Conservation (phyloP, 2,797 vertebrate species). For the Gymnodraco acuticeps region DNA sequence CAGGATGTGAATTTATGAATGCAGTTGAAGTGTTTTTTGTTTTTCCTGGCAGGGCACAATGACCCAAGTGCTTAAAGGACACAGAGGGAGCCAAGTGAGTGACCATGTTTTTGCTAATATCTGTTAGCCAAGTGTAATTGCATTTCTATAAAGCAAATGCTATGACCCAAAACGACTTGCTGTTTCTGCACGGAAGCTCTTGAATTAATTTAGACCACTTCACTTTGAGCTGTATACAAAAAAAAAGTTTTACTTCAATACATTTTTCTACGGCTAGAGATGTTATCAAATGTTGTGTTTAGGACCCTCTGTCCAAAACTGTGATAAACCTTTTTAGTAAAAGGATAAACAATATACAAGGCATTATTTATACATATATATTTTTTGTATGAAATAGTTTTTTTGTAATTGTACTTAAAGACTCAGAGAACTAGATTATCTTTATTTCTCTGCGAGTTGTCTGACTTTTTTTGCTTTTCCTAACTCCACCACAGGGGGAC, state of each 20-base stretch:
- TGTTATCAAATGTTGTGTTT: too few species aligned
- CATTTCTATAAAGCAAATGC: not conserved
- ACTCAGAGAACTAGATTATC: not conserved
- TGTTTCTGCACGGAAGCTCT: not conserved
- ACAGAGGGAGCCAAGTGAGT: conserved; percentile 88
- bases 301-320: too few species aligned
- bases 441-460: not conserved
- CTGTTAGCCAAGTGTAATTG: not conserved
- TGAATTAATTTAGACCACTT: not conserved
- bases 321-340: too few species aligned
- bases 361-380: too few species aligned
- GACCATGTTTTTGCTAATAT: not conserved
- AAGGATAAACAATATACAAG: too few species aligned
- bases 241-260: not conserved
- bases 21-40: conserved; percentile 23
- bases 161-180: not conserved
- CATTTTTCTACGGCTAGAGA: not conserved
- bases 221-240: conserved; percentile 1
- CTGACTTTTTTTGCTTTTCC: conserved; percentile 35
- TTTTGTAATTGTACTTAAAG: not conserved
- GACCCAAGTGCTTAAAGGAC: conserved; percentile 86
- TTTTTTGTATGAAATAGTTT: too few species aligned
- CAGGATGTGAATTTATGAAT: not conserved
- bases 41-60: conserved; percentile 86
- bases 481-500: conserved; percentile 78